These are phyloP conservation scores for Protaetia brevitarsis DNA, from an alignment of 1,140 invertebrate genomes.

Conservation along the genomic window DNA sequence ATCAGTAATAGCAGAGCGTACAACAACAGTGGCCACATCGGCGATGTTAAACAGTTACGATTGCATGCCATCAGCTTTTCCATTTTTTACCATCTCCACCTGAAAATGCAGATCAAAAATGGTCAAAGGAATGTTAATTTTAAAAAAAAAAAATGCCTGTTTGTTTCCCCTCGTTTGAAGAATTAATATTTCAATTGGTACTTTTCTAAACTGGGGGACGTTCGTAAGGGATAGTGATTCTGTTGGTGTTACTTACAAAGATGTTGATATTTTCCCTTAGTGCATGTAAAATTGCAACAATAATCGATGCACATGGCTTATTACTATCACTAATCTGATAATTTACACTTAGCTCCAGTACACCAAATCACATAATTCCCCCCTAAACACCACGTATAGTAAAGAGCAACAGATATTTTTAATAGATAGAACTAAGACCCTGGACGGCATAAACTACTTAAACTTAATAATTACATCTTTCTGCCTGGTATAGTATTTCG, in stretches of 20 bases:
- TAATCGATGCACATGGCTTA: too few species aligned
- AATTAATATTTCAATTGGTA: not conserved
- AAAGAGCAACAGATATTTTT: too few species aligned
- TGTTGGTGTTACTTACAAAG: not conserved
- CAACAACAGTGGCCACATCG: slow-evolving; percentile 42
- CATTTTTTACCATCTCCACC: slow-evolving; percentile 34
- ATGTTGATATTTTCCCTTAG: not conserved
- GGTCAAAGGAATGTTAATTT: not conserved
- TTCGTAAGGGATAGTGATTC: not conserved
- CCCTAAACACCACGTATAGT: too few species aligned
- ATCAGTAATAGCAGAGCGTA: slow-evolving; percentile 52
- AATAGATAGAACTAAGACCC: too few species aligned
- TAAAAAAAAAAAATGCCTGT: not conserved
- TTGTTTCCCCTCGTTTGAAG: not conserved
- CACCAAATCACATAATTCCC: too few species aligned
- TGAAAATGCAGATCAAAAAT: not conserved
- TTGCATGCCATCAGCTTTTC: slow-evolving; percentile 23
- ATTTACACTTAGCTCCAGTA: too few species aligned
- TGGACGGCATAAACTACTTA: too few species aligned
- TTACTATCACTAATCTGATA: too few species aligned
- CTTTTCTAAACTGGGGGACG: not conserved
- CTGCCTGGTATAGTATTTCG: not conserved
- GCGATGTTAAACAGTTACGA: not conserved
- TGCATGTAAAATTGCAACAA: not conserved
- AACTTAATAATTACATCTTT: slow-evolving; percentile 15